Base-by-base conservation (phyloP, 2,797 vertebrate genomes). In the Champsocephalus esox region DNA sequence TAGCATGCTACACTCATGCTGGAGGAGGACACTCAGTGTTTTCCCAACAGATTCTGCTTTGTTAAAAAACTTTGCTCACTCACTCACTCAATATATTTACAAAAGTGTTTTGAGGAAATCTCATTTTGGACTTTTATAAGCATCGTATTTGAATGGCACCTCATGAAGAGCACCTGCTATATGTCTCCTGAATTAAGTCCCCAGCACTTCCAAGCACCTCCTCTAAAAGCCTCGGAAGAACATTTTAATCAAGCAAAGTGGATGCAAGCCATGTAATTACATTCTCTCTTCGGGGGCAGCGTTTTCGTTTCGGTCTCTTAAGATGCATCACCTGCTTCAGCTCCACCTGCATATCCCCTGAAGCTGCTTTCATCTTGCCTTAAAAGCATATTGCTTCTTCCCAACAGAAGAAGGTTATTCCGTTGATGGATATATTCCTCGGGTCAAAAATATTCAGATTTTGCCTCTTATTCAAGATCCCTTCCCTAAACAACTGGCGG, bases 301-400 rank as follows among this genome's bases (percentile, higher is more conserved):
- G 17, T 43, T 82, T 66, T 38, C 9, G 9, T 43, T 13, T 2
- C 2, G 3, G 3, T 12, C 48, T 52, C 28, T 56, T 12, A 9
- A 45, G 16, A 80, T 45, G 48, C 48, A 54, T 62, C 58, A 64
- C 52, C 24, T 28, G 60, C 56, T 63, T 79, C 62, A 73, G 34
- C 32, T 61, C 16, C 56, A 52, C 28, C 59, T 62, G 12, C 32
- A 46, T 50, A 10, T n/a, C 5, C 54, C n/a, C 32, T 66, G 12
- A 32, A 44, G 21, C 28, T 19, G 14, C 68, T 77, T 66, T n/a
- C 70, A 70, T 66, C 63, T 17, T 38, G n/a, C 8, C 8, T 38
- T 38, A 38, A 38, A 28, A 28, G 28, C 28, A 28, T 28, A 28
- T 28, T 28, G 28, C 4, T 28, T 28, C 61, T 17, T 62, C n/a